phyloP scores from a whole-genome alignment of 1,140 invertebrate species.

The Eriocheir sinensis region DNA sequence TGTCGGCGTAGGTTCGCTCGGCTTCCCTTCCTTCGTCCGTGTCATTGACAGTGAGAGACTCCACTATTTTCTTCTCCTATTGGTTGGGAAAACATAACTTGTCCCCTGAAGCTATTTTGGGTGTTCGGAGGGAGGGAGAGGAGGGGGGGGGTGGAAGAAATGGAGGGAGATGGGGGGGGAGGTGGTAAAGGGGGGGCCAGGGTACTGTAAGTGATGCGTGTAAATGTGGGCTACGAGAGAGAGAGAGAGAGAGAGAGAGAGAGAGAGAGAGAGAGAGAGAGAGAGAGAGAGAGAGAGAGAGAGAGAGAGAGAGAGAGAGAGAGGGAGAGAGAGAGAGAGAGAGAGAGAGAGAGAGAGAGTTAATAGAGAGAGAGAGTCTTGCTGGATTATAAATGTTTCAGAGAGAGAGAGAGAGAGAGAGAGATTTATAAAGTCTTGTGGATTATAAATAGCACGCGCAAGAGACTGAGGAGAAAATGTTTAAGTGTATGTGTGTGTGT shows the following conservation, averaged over 20 bases:
- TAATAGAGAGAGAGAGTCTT: too few species aligned
- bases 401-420: too few species aligned
- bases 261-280: slow-evolving; percentile 1
- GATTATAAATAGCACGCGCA: too few species aligned
- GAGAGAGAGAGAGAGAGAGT: too few species aligned
- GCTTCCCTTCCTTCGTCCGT: neutral
- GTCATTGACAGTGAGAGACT: neutral
- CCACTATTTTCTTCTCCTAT: neutral
- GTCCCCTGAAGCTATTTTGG: neutral
- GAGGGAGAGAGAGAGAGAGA: too few species aligned
- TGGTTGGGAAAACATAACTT: neutral
- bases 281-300: slow-evolving; percentile 20
- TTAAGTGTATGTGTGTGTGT: neutral
- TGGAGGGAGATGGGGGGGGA: too few species aligned
- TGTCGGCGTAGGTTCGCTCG: neutral
- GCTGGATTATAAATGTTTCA: too few species aligned
- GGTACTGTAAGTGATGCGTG: neutral
- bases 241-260: neutral
- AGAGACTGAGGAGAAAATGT: too few species aligned
- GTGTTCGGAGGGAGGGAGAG: neutral
- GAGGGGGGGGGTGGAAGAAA: too few species aligned
- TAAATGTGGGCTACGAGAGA: neutral
- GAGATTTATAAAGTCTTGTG: too few species aligned
- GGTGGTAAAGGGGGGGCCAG: too few species aligned
- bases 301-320: slow-evolving; percentile 7